A percentile compares a stretch with the other conserved stretches of the same genome.
Evolutionary conservation across 2,888 invertebrate genomes (phyloP).

Genomic region (Thecocarcelia acutangulata): DNA sequence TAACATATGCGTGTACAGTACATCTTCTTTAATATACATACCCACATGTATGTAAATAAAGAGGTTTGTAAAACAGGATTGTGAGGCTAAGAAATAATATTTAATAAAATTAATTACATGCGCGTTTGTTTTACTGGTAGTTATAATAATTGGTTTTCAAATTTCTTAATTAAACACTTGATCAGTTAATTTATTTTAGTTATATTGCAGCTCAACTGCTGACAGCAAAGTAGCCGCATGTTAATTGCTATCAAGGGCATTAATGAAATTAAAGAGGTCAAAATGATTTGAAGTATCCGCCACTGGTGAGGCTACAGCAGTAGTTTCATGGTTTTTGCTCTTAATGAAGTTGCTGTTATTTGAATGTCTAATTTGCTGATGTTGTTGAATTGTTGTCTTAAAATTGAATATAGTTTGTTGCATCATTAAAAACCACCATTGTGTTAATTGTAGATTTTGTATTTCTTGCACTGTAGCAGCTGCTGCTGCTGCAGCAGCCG

Average conservation of each 20-base stretch:
- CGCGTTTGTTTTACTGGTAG: conserved; percentile 54
- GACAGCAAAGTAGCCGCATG: conserved; percentile 16
- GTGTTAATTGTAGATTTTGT: conserved; percentile 75
- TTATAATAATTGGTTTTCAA: conserved; percentile 19
- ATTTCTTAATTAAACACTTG: neutral
- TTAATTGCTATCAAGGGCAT: neutral
- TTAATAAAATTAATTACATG: conserved; percentile 50
- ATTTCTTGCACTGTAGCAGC: conserved; percentile 61
- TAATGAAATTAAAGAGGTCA: conserved; percentile 36
- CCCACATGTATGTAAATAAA: conserved; percentile 9
- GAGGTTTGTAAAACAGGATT: conserved; percentile 10
- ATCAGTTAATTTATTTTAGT: conserved; percentile 20
- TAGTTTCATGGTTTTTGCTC: conserved; percentile 2
- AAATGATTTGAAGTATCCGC: conserved; percentile 47
- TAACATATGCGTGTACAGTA: neutral
- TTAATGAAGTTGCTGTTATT: conserved; percentile 10
- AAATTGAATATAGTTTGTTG: conserved; percentile 76
- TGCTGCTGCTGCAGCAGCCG: conserved; percentile 45
- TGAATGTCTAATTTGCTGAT: conserved; percentile 52
- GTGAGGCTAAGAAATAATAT: neutral
- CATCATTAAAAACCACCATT: conserved; percentile 80
- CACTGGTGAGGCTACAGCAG: conserved; percentile 68
- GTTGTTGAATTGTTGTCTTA: conserved; percentile 67
- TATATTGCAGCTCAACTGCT: neutral
- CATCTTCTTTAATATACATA: too few species aligned